Base-by-base conservation (phyloP, 2,888 invertebrate species). In the Volucella inanis region DNA sequence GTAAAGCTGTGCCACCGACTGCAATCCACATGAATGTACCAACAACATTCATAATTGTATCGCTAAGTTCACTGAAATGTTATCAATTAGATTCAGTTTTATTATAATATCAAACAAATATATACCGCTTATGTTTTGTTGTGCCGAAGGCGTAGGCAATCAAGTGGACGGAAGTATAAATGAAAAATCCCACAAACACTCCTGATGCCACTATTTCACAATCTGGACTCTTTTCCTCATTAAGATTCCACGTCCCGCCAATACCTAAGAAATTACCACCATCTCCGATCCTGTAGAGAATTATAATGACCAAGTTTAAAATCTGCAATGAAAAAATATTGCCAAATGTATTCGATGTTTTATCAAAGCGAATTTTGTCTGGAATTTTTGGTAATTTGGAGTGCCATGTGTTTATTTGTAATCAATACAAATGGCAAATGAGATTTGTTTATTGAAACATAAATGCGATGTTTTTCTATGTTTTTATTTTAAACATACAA, bases 141-240 rank as follows among this genome's bases (percentile, higher is more conserved):
- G 94, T 95, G 8, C 96, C 96, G 89, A 97, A 96, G 74, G 96
- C 94, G 90, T 94, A 95, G 0, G 96, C 95, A 88, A 97, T 93
- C 49, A 96, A 92, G 62, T 96, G 95, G 0, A 96, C 96, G 2
- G 94, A 93, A 0, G 97, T 97, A 92, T 97, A 97, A 76, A 97
- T 95, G 89, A 97, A 94, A 91, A 95, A 97, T 14, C 97, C 97
- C 8, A 97, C 96, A 88, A 97, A 95, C 3, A 97, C 95, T 9
- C 97, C 97, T 0, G 97, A 96, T 0, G 97, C 97, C 0, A 97
- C 95, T 87, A 97, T 97, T 93, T 97, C 97, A 15, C 96, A 96
- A 89, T 97, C 97, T 0, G 97, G 95, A 90, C 95, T 96, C 93
- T 97, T 97, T 90, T 96, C 96, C 91, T 97, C 97, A 89, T 97